Base-by-base conservation (phyloP, 2,797 vertebrate species). In the Chiroxiphia lanceolata region DNA sequence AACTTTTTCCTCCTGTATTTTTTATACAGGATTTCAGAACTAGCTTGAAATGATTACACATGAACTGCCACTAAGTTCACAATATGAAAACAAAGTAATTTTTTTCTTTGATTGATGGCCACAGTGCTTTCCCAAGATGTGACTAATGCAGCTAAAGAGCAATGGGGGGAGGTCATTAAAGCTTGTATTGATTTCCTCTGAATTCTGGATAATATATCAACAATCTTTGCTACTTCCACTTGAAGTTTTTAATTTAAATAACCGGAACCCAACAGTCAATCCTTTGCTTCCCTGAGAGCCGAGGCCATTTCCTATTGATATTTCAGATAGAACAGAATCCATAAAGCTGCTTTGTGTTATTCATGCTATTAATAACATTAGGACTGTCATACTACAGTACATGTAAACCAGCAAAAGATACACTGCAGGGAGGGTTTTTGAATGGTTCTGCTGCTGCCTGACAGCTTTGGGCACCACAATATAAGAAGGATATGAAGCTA, bases 161-260 rank as follows among this genome's bases (percentile, higher is more conserved):
- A 83, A 48, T 56, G 36, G 16, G 13, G 34, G 38, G 38, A 89
- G 61, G 64, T 79, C 91, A 75, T 91, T 93, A 96, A 87, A 33
- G 53, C 26, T 71, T 85, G 14, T 80, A 96, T 94, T 84, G 92
- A 97, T 95, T 95, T 93, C 57, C 48, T 81, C 69, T 71, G 68
- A 93, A 85, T 89, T 83, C 68, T 83, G 42, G 64, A 75, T 77
- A 64, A 92, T 83, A 79, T 33, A 94, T 95, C 83, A 96, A 77
- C 90, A 85, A 69, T 89, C 80, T 90, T 56, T 4, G 8, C 67
- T 93, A 89, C 81, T 71, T 95, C 61, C 71, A 77, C 60, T 83
- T 87, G 53, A 93, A 95, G 83, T 60, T 82, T 92, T 87, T 90
- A 80, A 90, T 93, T 97, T 89, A 93, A 95, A 83, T 93, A 92